Evolutionary conservation across 2,888 invertebrate genomes (phyloP).

Genomic region (Cyclophora punctaria): DNA sequence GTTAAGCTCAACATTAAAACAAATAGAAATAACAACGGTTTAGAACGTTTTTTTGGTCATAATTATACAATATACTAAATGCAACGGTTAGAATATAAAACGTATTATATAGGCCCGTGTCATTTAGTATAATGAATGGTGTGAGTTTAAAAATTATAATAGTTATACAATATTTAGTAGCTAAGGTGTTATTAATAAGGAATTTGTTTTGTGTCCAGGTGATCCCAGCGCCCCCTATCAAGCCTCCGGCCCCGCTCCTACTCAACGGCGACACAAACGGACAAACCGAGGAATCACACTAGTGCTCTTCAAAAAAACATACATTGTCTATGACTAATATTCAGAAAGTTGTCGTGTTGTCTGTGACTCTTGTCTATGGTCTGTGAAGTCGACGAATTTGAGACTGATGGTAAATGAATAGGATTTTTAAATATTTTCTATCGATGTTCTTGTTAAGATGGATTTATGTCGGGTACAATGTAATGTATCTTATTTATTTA

Average conservation of each 20-base stretch:
- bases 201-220: slow-evolving; percentile 38
- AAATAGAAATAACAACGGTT: too few species aligned
- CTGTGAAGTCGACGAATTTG: slow-evolving; percentile 39
- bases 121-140: too few species aligned
- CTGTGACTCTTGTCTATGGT: slow-evolving; percentile 24
- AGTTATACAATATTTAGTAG: too few species aligned
- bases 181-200: not conserved
- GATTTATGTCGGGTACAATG: too few species aligned
- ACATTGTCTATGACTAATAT: slow-evolving; percentile 16
- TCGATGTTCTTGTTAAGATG: slow-evolving; percentile 19
- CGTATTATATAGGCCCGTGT: too few species aligned
- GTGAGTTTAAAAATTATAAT: too few species aligned
- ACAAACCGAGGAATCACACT: slow-evolving; percentile 30
- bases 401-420: slow-evolving; percentile 63
- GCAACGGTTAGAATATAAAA: slow-evolving; percentile 10
- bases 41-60: not conserved
- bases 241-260: slow-evolving; percentile 42
- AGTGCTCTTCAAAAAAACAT: slow-evolving; percentile 18
- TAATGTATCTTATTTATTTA: too few species aligned
- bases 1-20: too few species aligned
- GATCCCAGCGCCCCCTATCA: slow-evolving; percentile 66
- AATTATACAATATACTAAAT: slow-evolving; percentile 14
- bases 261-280: slow-evolving; percentile 59
- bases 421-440: slow-evolving; percentile 40
- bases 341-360: slow-evolving; percentile 14